Conservation (phyloP, 2,797 vertebrate species). For the Manis pentadactyla region DNA sequence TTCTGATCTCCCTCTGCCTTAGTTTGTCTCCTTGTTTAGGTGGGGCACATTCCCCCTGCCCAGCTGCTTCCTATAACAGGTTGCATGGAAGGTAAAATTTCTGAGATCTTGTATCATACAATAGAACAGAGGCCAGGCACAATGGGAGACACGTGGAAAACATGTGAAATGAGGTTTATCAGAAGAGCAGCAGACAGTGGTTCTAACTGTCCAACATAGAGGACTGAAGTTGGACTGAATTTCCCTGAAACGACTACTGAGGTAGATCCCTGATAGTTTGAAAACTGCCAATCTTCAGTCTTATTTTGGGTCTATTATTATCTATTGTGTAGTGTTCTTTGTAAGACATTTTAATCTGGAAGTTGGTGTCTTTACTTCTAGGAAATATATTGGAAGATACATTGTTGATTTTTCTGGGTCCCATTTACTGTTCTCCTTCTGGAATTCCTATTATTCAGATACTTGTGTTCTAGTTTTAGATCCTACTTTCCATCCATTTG, state of each 20-base stretch:
- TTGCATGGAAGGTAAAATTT: neutral
- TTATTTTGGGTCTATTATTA: neutral
- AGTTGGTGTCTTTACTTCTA: neutral
- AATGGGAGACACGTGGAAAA: neutral
- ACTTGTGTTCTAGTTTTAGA: neutral
- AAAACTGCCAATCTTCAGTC: neutral
- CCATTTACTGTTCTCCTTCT: neutral
- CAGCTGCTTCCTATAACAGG: neutral
- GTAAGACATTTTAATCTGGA: neutral
- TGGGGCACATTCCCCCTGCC: neutral
- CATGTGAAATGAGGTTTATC: neutral
- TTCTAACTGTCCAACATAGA: neutral
- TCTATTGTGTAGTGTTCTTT: fast-evolving
- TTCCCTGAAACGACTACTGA: neutral
- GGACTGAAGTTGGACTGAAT: neutral
- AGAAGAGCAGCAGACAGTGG: neutral
- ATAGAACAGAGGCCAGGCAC: neutral
- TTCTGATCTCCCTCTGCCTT: neutral
- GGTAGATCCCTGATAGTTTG: neutral
- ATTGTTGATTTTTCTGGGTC: neutral
- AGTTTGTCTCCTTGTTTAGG: neutral
- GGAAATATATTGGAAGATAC: neutral
- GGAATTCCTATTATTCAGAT: neutral
- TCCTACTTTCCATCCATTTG: neutral
- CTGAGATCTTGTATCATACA: neutral